phyloP scores from a whole-genome alignment of 2,113 vertebrate species.

The Calyptomena viridis region DNA sequence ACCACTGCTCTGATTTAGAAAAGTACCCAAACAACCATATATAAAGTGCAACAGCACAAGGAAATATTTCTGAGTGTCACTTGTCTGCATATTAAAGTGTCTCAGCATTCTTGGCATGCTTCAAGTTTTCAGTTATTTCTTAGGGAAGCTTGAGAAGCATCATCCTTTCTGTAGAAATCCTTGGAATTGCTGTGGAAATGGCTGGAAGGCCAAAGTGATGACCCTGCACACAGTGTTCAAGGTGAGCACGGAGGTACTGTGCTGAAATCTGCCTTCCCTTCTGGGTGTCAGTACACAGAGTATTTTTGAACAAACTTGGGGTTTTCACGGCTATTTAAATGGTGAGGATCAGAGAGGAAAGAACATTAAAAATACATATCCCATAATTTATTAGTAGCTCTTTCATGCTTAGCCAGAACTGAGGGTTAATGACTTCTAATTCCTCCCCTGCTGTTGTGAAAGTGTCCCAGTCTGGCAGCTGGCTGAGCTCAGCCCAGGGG shows the following conservation, averaged over 20 bases:
- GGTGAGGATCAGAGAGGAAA: not conserved
- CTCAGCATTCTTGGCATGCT: not conserved
- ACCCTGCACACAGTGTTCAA: accelerated
- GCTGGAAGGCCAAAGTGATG: not conserved
- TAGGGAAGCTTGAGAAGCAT: not conserved
- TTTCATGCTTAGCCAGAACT: not conserved
- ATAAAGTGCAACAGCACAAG: not conserved
- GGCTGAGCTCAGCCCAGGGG: not conserved
- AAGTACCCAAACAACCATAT: not conserved
- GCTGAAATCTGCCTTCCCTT: not conserved
- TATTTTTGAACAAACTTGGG: not conserved
- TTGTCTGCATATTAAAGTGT: not conserved
- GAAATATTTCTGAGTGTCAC: not conserved
- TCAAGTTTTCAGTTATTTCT: not conserved
- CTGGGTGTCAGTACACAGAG: accelerated
- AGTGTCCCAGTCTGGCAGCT: not conserved
- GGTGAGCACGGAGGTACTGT: not conserved
- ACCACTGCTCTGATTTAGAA: not conserved
- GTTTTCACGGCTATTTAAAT: not conserved
- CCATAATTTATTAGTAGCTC: not conserved
- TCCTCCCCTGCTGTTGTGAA: not conserved
- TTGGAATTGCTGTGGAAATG: not conserved
- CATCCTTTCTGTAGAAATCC: not conserved
- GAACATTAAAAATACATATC: not conserved
- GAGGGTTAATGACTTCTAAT: not conserved